These are phyloP conservation scores for Hippopotamyrus pictus DNA, from an alignment of 2,797 vertebrate species.

Conservation along the genomic window DNA sequence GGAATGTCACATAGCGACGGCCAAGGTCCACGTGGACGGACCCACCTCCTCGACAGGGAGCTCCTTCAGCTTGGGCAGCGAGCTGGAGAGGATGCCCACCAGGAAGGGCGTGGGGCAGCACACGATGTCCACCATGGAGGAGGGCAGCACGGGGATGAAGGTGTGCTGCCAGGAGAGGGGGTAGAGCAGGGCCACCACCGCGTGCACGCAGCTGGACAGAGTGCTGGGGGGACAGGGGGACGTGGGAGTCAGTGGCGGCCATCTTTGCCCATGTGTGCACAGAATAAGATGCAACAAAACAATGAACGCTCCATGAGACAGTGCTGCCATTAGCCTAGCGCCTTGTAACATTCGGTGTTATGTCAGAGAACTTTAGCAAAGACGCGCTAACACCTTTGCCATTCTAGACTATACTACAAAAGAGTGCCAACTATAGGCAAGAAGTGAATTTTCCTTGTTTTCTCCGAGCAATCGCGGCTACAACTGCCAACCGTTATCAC, in stretches of 20 bases:
- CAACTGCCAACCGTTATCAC: not conserved
- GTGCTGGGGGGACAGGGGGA: conserved; percentile 65
- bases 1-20: not conserved
- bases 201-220: conserved; percentile 89
- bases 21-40: not conserved
- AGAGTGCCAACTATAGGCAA: not conserved
- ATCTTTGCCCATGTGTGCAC: not conserved
- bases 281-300: not conserved
- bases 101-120: conserved; percentile 98
- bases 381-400: not conserved
- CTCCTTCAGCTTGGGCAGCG: conserved; percentile 91
- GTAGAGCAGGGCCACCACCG: conserved; percentile 93
- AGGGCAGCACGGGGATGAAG: conserved; percentile 94
- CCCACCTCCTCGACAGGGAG: conserved; percentile 94
- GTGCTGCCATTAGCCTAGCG: not conserved
- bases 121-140: conserved; percentile 95
- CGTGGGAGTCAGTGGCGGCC: not conserved
- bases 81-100: conserved; percentile 93
- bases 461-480: not conserved
- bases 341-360: not conserved
- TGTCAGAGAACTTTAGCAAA: not conserved
- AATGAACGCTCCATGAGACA: not conserved
- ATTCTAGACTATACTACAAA: not conserved
- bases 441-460: not conserved
- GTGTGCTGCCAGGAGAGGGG: conserved; percentile 99